Percentiles rank a stretch among this genome's conserved stretches.
These are phyloP conservation scores for Melinaea marsaeus DNA, from an alignment of 2,888 invertebrate species.

Conservation along the genomic window DNA sequence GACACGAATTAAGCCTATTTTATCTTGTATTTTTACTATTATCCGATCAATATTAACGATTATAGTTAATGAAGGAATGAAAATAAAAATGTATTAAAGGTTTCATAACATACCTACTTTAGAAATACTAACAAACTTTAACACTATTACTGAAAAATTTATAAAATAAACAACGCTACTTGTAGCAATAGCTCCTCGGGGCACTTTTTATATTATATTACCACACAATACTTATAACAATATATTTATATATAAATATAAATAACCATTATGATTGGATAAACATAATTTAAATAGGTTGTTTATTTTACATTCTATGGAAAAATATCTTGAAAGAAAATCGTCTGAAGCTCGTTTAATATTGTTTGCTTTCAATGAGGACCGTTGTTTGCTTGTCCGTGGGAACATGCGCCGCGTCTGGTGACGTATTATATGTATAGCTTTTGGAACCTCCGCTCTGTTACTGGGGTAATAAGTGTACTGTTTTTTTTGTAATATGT, in stretches of 20 bases:
- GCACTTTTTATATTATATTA: too few relatives aligned
- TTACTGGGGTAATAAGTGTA: too few relatives aligned
- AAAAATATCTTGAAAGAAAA: slow-evolving; percentile 25
- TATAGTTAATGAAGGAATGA: background rate
- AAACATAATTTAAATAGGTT: slow-evolving; percentile 8
- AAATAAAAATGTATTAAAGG: too few relatives aligned
- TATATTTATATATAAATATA: background rate
- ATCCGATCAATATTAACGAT: background rate
- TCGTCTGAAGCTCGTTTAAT: slow-evolving; percentile 44
- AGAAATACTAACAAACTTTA: too few relatives aligned
- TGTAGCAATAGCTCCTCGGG: too few relatives aligned
- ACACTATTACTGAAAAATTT: too few relatives aligned
- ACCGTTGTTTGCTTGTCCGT: slow-evolving; percentile 44
- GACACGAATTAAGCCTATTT: slow-evolving; percentile 16
- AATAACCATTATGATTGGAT: slow-evolving; percentile 4
- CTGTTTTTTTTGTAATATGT: too few relatives aligned
- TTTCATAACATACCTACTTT: too few relatives aligned
- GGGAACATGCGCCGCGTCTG: slow-evolving; percentile 34
- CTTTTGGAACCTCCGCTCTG: too few relatives aligned
- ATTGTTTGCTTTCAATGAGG: slow-evolving; percentile 72
- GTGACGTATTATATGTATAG: too few relatives aligned
- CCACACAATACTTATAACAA: too few relatives aligned
- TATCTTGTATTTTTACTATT: slow-evolving; percentile 3
- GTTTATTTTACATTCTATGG: slow-evolving; percentile 15
- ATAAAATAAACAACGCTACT: too few relatives aligned